Evolutionary conservation across 2,797 vertebrate genomes (phyloP).

Genomic region (Cheirogaleus major): DNA sequence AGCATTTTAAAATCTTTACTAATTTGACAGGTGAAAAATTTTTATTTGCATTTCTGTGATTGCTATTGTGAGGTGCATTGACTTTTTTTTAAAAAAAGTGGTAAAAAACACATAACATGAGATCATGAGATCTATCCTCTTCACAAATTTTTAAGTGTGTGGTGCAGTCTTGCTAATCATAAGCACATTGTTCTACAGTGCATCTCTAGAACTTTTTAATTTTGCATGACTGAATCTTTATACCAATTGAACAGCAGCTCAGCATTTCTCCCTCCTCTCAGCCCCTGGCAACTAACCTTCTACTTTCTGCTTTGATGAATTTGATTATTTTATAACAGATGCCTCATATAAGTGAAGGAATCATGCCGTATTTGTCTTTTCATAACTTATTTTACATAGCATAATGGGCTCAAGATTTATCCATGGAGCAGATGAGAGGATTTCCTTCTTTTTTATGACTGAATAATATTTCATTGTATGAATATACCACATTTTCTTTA

Average conservation of each 20-base stretch:
- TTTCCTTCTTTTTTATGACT: not conserved
- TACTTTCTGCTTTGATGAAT: not conserved
- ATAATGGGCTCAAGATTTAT: not conserved
- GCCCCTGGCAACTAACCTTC: not conserved
- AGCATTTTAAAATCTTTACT: slow-evolving; percentile 15
- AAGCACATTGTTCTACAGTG: not conserved
- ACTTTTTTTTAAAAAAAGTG: slow-evolving; percentile 4
- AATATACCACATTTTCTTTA: not conserved
- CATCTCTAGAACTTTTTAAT: not conserved
- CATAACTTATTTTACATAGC: not conserved
- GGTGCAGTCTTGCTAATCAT: not conserved
- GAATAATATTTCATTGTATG: not conserved
- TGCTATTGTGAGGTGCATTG: not conserved
- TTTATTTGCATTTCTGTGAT: slow-evolving; percentile 41
- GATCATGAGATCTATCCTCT: not conserved
- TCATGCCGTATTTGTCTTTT: not conserved
- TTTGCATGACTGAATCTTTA: not conserved
- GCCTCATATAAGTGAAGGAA: not conserved
- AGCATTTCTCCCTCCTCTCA: not conserved
- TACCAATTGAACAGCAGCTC: not conserved
- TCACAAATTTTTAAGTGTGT: not conserved
- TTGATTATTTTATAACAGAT: not conserved
- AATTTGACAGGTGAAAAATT: slow-evolving; percentile 54
- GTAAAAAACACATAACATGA: not conserved
- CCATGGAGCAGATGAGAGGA: not conserved